Conservation (phyloP, 1,140 invertebrate genomes). For the Aphaenogaster ashmeadi region DNA sequence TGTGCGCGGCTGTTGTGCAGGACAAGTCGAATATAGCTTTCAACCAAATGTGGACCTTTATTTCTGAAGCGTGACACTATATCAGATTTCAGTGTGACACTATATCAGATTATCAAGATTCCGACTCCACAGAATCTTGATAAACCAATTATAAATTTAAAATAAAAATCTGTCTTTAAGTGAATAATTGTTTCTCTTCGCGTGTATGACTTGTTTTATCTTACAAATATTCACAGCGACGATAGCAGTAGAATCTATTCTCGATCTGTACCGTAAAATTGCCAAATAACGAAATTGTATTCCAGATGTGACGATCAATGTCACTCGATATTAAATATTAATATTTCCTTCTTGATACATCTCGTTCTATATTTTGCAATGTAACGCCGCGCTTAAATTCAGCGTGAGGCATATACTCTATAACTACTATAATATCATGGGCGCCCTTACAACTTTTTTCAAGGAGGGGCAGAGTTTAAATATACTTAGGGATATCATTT, state of each 20-base stretch:
- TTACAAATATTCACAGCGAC: neutral
- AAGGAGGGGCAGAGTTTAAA: too few species aligned
- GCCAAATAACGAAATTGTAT: conserved; percentile 10
- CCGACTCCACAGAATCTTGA: neutral
- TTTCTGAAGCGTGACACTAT: neutral
- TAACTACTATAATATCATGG: neutral
- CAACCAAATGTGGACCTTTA: neutral
- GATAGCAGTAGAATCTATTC: neutral
- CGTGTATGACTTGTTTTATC: neutral
- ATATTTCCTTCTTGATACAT: neutral
- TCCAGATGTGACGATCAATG: neutral
- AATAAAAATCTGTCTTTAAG: neutral
- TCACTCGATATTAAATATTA: conserved; percentile 9
- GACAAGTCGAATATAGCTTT: neutral
- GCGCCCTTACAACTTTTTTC: too few species aligned
- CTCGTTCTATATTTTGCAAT: neutral
- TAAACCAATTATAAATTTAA: neutral
- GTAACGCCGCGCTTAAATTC: neutral
- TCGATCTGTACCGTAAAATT: neutral
- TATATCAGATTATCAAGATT: too few species aligned
- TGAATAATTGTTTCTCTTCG: neutral
- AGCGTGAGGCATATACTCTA: neutral
- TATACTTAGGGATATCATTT: too few species aligned
- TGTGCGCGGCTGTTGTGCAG: neutral
- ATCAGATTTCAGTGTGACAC: too few species aligned